Conservation (phyloP, 2,888 invertebrate genomes). For the Hedya salicella region DNA sequence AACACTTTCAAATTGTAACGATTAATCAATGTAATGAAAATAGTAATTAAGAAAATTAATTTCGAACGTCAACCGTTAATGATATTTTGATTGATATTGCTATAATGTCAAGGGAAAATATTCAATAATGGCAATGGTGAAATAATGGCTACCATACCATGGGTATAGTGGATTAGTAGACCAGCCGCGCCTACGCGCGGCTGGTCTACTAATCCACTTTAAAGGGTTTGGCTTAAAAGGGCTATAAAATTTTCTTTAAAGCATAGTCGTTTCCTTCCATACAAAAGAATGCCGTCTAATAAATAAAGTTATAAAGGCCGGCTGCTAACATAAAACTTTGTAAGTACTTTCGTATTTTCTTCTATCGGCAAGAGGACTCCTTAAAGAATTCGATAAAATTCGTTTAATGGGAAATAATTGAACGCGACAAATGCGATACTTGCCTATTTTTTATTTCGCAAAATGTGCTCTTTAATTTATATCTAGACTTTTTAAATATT, state of each 20-base stretch:
- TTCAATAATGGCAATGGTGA: constrained; percentile 25
- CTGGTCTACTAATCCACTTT: constrained; percentile 34
- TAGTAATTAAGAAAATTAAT: constrained; percentile 37
- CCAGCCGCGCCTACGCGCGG: constrained; percentile 22
- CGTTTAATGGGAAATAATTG: no score
- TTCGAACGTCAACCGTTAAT: constrained; percentile 30
- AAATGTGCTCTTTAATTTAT: no score
- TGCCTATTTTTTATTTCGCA: no score
- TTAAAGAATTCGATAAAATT: neutral
- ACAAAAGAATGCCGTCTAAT: constrained; percentile 28
- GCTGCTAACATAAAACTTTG: constrained; percentile 12
- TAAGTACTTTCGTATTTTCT: constrained; percentile 15
- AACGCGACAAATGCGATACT: no score
- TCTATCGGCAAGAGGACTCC: constrained; percentile 8
- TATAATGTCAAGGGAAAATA: constrained; percentile 22
- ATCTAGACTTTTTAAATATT: no score
- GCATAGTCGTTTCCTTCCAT: constrained; percentile 5
- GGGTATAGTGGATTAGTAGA: no score
- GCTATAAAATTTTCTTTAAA: constrained; percentile 34
- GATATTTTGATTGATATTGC: constrained; percentile 34
- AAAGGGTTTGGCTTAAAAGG: constrained; percentile 36
- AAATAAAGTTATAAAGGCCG: constrained; percentile 30
- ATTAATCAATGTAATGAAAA: constrained; percentile 34
- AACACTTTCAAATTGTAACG: neutral
- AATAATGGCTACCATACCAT: constrained; percentile 23